Evolutionary conservation across 2,113 vertebrate species (phyloP).

Genomic region (Climacteris rufus): DNA sequence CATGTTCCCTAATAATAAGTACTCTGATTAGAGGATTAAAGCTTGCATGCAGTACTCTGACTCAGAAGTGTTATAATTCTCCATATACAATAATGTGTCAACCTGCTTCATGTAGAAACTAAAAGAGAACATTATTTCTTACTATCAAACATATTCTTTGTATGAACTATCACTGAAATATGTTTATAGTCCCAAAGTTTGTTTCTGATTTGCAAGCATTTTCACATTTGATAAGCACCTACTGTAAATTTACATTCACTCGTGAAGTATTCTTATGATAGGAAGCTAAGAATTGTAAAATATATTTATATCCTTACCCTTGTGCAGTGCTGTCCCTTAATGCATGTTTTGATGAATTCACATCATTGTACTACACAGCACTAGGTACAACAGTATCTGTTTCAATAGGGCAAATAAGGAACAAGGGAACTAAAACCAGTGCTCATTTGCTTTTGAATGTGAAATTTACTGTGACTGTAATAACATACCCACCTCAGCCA

Average conservation of each 20-base stretch:
- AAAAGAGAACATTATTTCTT: conserved; percentile 30
- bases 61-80: not conserved
- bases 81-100: not conserved
- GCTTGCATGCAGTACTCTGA: not conserved
- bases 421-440: not conserved
- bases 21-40: not conserved
- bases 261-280: conserved; percentile 50
- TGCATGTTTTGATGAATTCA: conserved; percentile 64
- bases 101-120: not conserved
- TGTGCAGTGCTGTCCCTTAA: conserved; percentile 36
- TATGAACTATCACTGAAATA: conserved; percentile 59
- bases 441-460: not conserved
- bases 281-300: conserved; percentile 63
- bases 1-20: not conserved
- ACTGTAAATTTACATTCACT: conserved; percentile 70
- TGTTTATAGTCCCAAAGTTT: conserved; percentile 60
- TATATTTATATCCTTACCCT: conserved; percentile 62
- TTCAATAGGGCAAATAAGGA: not conserved
- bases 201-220: conserved; percentile 72
- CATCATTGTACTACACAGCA: not conserved
- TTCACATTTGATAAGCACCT: conserved; percentile 76
- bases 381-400: not conserved
- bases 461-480: conserved; percentile 14
- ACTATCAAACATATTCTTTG: conserved; percentile 32
- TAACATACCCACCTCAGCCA: not conserved